Evolutionary conservation across 2,888 invertebrate genomes (phyloP).

Genomic region (Acronicta aceris): DNA sequence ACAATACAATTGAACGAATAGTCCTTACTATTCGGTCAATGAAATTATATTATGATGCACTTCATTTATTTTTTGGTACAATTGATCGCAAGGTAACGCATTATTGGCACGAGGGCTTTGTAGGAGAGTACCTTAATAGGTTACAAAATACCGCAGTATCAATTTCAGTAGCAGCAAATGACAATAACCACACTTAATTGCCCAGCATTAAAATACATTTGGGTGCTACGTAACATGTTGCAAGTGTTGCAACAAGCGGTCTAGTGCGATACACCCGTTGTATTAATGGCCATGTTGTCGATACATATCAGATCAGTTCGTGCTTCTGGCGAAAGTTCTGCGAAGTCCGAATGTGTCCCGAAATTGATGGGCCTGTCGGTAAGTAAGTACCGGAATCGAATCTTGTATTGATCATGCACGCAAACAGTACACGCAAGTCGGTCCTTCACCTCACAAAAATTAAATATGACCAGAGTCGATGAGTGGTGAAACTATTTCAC

Average conservation of each 20-base stretch:
- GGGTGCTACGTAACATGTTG: conserved; percentile 43
- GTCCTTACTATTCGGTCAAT: no score
- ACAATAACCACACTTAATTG: conserved; percentile 52
- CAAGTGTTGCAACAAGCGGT: conserved; percentile 40
- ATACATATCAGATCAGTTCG: conserved; percentile 77
- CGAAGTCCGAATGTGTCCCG: conserved; percentile 79
- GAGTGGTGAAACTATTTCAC: conserved; percentile 71
- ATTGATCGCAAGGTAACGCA: no score
- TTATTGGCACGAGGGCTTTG: no score
- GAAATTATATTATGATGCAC: no score
- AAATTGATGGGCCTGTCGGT: conserved; percentile 82
- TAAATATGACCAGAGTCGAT: conserved; percentile 56
- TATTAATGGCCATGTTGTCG: conserved; percentile 63
- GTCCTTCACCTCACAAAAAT: conserved; percentile 73
- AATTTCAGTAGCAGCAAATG: conserved; percentile 30
- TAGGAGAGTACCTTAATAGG: background rate
- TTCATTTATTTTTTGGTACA: no score
- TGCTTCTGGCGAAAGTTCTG: conserved; percentile 85
- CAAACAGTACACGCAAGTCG: conserved; percentile 75
- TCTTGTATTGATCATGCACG: conserved; percentile 75
- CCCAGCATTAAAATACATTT: conserved; percentile 32
- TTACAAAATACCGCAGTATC: conserved; percentile 36
- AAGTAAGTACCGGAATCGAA: conserved; percentile 77
- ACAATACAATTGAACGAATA: no score
- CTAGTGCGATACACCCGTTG: conserved; percentile 55